phyloP scores from a whole-genome alignment of 2,888 invertebrate genomes.

The Pherbina coryleti region DNA sequence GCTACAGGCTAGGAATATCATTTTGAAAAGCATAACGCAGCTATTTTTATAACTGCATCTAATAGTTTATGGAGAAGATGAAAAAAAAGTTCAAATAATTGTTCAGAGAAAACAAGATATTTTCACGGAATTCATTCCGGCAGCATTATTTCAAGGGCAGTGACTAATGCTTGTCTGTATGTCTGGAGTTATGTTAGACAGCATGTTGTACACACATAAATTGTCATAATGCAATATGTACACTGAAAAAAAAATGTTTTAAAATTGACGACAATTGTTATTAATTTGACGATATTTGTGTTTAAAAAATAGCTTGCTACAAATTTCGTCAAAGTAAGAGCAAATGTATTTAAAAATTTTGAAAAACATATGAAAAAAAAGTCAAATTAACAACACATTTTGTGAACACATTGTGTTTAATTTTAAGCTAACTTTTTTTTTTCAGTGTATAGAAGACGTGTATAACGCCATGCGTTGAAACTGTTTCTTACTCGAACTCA shows the following conservation, averaged over 20 bases:
- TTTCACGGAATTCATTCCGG: conserved; percentile 22
- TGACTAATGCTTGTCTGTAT: conserved; percentile 51
- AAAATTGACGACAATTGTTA: too few relatives aligned
- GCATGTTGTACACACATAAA: conserved; percentile 25
- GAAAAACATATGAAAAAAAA: too few relatives aligned
- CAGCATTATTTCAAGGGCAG: conserved; percentile 49
- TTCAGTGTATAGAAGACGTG: too few relatives aligned
- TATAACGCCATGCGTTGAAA: too few relatives aligned
- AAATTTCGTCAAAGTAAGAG: too few relatives aligned
- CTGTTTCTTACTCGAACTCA: too few relatives aligned
- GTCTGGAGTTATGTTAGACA: not conserved
- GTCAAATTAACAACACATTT: too few relatives aligned
- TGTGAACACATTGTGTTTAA: not conserved
- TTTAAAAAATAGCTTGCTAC: too few relatives aligned
- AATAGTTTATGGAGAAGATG: not conserved
- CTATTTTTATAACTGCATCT: conserved; percentile 4
- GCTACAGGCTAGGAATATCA: not conserved
- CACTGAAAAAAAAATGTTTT: too few relatives aligned
- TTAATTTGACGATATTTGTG: too few relatives aligned
- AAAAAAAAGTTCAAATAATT: not conserved
- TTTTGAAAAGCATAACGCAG: not conserved
- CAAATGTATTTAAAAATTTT: too few relatives aligned
- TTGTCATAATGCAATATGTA: conserved; percentile 1
- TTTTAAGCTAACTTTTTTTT: too few relatives aligned
- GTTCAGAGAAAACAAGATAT: not conserved